Percentiles rank a stretch among this genome's conserved stretches.
Conservation (phyloP, 2,113 vertebrate species). For the Alethe castanea region DNA sequence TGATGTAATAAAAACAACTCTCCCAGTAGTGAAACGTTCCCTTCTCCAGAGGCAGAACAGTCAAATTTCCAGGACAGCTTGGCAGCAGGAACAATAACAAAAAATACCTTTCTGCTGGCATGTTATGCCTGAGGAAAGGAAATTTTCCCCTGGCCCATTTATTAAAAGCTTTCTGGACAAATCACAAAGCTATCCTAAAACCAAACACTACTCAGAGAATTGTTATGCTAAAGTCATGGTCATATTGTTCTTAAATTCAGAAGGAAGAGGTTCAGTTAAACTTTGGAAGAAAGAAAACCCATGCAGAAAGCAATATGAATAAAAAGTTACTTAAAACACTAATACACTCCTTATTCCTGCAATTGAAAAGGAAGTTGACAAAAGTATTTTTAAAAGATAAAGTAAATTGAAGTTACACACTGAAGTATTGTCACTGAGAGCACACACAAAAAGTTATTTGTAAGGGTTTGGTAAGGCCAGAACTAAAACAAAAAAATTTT, state of each 20-base stretch:
- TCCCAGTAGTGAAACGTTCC: slow-evolving; percentile 15
- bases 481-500: neutral
- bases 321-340: neutral
- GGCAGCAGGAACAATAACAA: slow-evolving; percentile 53
- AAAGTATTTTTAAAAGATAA: neutral
- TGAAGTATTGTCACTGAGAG: neutral
- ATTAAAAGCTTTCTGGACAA: slow-evolving; percentile 39
- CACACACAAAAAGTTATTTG: neutral
- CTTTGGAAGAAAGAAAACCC: neutral
- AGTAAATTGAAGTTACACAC: neutral
- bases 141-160: slow-evolving; percentile 37
- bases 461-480: neutral
- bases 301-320: neutral
- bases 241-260: neutral
- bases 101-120: slow-evolving; percentile 53
- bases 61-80: slow-evolving; percentile 29
- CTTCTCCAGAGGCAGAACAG: slow-evolving; percentile 49
- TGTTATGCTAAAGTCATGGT: neutral
- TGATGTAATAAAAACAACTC: slow-evolving; percentile 51
- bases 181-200: slow-evolving; percentile 31
- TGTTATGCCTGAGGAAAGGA: slow-evolving; percentile 26
- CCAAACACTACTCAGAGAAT: slow-evolving; percentile 2
- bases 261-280: neutral
- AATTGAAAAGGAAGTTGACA: neutral
- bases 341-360: neutral